Percentiles rank a stretch among this genome's conserved stretches.
phyloP scores from a whole-genome alignment of 2,113 vertebrate species.

The Anoplopoma fimbria region DNA sequence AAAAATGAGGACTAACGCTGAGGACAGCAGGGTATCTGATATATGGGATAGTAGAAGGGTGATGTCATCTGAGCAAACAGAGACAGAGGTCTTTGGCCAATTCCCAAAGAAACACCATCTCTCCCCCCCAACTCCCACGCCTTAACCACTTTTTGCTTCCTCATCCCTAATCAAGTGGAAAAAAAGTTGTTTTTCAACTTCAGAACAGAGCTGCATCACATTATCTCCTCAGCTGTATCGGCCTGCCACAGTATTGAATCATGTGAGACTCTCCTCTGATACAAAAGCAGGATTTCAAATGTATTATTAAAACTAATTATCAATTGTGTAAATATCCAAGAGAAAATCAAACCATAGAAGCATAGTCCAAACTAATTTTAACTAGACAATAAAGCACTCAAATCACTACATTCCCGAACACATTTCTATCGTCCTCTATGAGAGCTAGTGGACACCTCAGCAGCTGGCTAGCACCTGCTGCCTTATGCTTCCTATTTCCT shows the following conservation, averaged over 20 bases:
- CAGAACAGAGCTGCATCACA: slow-evolving; percentile 59
- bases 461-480: slow-evolving; percentile 79
- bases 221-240: slow-evolving; percentile 73
- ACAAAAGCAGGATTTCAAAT: slow-evolving; percentile 22
- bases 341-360: slow-evolving; percentile 18
- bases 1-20: slow-evolving; percentile 58
- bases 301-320: slow-evolving; percentile 4
- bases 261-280: slow-evolving; percentile 16
- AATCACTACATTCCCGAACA: slow-evolving; percentile 21
- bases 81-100: slow-evolving; percentile 76
- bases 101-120: slow-evolving; percentile 67
- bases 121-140: slow-evolving; percentile 48
- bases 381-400: slow-evolving; percentile 25
- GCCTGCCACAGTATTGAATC: slow-evolving; percentile 36
- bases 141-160: slow-evolving; percentile 67
- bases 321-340: not conserved
- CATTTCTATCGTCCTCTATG: slow-evolving; percentile 48
- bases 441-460: slow-evolving; percentile 61
- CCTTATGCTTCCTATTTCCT: slow-evolving; percentile 75
- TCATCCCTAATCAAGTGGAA: slow-evolving; percentile 72
- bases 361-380: slow-evolving; percentile 27
- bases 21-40: slow-evolving; percentile 80
- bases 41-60: slow-evolving; percentile 81
- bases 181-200: slow-evolving; percentile 68
- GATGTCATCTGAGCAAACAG: slow-evolving; percentile 85